phyloP scores from a whole-genome alignment of 2,113 vertebrate species.

The Mesocricetus auratus region DNA sequence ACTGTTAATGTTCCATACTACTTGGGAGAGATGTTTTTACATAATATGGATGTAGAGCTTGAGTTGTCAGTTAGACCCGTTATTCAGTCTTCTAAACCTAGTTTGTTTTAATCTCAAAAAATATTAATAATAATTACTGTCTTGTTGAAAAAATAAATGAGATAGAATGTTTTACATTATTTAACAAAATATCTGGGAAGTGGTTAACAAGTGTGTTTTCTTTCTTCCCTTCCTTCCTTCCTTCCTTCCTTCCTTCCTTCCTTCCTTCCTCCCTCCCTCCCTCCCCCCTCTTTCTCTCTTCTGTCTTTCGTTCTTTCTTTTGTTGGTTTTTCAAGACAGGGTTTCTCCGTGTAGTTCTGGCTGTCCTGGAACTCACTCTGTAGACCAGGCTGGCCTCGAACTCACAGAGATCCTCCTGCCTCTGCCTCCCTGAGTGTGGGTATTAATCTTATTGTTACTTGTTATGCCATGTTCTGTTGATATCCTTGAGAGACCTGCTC shows the following conservation, averaged over 20 bases:
- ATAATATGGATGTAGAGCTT: neutral
- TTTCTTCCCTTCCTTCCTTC: neutral
- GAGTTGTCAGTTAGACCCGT: neutral
- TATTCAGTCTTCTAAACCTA: neutral
- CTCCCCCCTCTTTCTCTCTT: neutral
- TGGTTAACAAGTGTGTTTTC: neutral
- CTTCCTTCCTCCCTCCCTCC: too few species aligned
- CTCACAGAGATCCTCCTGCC: neutral
- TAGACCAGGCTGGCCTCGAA: neutral
- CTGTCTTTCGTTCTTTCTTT: too few species aligned
- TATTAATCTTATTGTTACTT: neutral
- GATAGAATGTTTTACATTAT: neutral
- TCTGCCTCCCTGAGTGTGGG: neutral
- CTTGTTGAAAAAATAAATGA: neutral
- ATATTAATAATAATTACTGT: neutral
- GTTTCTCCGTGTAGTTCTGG: neutral
- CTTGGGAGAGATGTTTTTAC: neutral
- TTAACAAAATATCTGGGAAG: neutral
- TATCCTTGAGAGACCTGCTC: neutral
- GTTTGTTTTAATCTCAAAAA: neutral
- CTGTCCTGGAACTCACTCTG: neutral
- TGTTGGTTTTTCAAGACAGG: neutral
- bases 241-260: neutral
- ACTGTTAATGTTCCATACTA: neutral
- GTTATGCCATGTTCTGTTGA: neutral